Conservation (phyloP, 2,113 vertebrate species). For the Madoqua kirkii region DNA sequence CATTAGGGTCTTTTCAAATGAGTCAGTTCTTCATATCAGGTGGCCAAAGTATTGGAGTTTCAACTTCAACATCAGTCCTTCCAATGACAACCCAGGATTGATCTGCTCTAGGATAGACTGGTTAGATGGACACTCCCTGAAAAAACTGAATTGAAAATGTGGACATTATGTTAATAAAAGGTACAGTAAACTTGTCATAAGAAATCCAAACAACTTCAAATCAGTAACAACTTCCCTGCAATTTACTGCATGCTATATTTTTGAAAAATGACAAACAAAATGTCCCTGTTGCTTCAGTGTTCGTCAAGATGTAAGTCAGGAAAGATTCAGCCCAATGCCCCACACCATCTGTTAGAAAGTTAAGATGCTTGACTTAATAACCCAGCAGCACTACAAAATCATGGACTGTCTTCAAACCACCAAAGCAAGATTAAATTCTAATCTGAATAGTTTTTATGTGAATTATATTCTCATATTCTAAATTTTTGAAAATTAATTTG, state of each 20-base stretch:
- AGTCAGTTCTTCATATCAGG: background rate
- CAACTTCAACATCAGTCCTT: background rate
- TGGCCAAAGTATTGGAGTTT: background rate
- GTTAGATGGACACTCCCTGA: background rate
- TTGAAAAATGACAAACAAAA: background rate
- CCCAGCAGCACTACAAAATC: background rate
- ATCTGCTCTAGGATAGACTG: background rate
- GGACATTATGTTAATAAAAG: background rate
- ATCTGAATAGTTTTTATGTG: background rate
- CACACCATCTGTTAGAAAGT: fast-evolving
- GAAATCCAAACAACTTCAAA: background rate
- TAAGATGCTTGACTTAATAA: background rate
- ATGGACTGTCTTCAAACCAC: background rate
- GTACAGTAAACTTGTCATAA: background rate
- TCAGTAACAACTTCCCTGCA: background rate
- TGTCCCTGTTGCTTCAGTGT: background rate
- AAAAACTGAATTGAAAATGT: background rate
- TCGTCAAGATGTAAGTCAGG: background rate
- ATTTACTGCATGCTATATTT: background rate
- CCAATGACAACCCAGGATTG: background rate
- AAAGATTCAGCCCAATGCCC: background rate
- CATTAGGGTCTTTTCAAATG: background rate
- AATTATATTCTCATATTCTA: background rate
- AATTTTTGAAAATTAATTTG: background rate
- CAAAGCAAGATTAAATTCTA: background rate